Base-by-base conservation (phyloP, 2,113 vertebrate species). In the Dromiciops gliroides region DNA sequence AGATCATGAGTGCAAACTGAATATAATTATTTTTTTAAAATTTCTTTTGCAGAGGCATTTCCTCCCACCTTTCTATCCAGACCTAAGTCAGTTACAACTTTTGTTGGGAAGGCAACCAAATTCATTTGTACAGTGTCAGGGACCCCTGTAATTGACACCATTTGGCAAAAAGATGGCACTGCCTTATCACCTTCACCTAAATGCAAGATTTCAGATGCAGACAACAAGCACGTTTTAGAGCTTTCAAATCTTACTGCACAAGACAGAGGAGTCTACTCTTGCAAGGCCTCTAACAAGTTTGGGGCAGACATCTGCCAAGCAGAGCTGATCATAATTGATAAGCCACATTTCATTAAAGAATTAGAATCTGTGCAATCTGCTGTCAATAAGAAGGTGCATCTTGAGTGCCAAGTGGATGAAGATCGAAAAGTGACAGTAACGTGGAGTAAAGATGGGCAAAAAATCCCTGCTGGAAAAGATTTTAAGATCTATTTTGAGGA, bases 391-490 rank as follows among this genome's bases (percentile, higher is more conserved):
- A 98, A 98, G 90, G 96, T 99, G 95, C 99, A 89, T 90, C 99
- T 99, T 96, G 99, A 99, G 97, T 99, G 99, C 96, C 99, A 99
- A 98, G 98, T 99, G 97, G 99, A 99, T 92, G 99, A 99, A 99
- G 99, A 99, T 97, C 99, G 99, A 97, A 99, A 99, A 98, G 99
- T 99, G 94, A 98, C 98, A 2, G 96, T 99, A 94, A 97, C 97
- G 2, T 99, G 99, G 99, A 99, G 98, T 95, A 99, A 99, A 96
- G 99, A 99, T 96, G 99, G 99, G 96, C 99, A 99, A 96, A 99
- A 99, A 96, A 98, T 99, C 51, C 99, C 99, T 96, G 98, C 99
- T 90, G 99, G 99, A 95, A 99, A 99, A 98, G 99, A 99, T 92
- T 99, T 99, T 97, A 99, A 99, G 98, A 98, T 99, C 96, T 99